phyloP scores from a whole-genome alignment of 1,140 invertebrate genomes.

The Trigoniulus corallinus region DNA sequence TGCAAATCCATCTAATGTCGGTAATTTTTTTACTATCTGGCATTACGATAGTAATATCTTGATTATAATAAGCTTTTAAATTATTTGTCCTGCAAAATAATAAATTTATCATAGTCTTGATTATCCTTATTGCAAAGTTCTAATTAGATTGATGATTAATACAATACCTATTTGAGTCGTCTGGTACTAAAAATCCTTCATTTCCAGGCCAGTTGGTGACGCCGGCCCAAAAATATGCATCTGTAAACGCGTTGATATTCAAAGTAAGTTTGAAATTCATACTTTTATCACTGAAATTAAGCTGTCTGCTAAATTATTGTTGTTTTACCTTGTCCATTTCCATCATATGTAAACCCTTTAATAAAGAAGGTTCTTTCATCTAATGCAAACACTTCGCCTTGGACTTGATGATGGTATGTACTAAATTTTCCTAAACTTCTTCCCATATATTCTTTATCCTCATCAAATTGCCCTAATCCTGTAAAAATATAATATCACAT shows the following conservation, averaged over 20 bases:
- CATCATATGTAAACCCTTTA: constrained; percentile 75
- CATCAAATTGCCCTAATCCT: neutral
- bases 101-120: too few relatives aligned
- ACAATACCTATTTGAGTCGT: constrained; percentile 48
- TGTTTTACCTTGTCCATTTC: constrained; percentile 54
- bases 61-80: constrained; percentile 61
- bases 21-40: constrained; percentile 74
- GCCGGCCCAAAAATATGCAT: constrained; percentile 80
- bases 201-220: constrained; percentile 68
- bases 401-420: constrained; percentile 77
- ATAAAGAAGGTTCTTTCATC: constrained; percentile 69
- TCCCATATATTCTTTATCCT: constrained; percentile 41
- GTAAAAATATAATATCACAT: too few relatives aligned
- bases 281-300: neutral
- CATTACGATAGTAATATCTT: constrained; percentile 61
- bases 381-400: constrained; percentile 75
- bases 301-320: neutral
- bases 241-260: constrained; percentile 10
- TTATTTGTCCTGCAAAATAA: constrained; percentile 74
- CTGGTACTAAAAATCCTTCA: constrained; percentile 76
- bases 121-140: too few relatives aligned
- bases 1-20: constrained; percentile 75
- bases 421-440: constrained; percentile 70
- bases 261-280: constrained; percentile 2
- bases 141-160: too few relatives aligned